These are phyloP conservation scores for Cheilosia variabilis DNA, from an alignment of 2,888 invertebrate species.

Conservation along the genomic window DNA sequence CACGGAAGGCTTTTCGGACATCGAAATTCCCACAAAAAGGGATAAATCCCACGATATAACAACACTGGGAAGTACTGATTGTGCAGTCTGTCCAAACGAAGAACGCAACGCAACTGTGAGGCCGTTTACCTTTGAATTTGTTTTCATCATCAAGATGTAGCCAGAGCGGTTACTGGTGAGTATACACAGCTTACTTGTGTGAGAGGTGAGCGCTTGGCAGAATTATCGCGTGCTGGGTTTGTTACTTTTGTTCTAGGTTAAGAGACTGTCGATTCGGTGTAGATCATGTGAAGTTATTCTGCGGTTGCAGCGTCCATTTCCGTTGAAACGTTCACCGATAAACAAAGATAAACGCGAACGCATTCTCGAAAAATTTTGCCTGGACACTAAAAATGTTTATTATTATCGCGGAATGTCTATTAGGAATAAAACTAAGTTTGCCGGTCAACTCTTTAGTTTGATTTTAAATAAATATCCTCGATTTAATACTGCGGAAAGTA, in stretches of 20 bases:
- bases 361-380: too few species aligned
- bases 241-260: conserved; percentile 28
- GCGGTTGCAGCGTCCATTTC: background rate
- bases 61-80: too few species aligned
- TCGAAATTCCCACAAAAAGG: too few species aligned
- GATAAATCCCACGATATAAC: too few species aligned
- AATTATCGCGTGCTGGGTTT: conserved; percentile 8
- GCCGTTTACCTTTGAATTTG: conserved; percentile 32
- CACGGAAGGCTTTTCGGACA: too few species aligned
- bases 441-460: too few species aligned
- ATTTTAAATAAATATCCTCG: too few species aligned
- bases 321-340: background rate
- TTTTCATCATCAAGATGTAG: background rate
- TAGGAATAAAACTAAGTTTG: too few species aligned
- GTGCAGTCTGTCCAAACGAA: background rate
- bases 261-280: conserved; percentile 8
- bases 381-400: too few species aligned
- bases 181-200: background rate
- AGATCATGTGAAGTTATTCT: background rate
- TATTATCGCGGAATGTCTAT: too few species aligned
- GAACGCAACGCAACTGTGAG: conserved; percentile 4
- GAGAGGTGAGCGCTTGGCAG: background rate
- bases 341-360: too few species aligned
- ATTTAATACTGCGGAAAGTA: too few species aligned
- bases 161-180: background rate